Evolutionary conservation across 2,113 vertebrate species (phyloP), one percentile per base, ranked within the genome.

Genomic region (Condylura cristata): DNA sequence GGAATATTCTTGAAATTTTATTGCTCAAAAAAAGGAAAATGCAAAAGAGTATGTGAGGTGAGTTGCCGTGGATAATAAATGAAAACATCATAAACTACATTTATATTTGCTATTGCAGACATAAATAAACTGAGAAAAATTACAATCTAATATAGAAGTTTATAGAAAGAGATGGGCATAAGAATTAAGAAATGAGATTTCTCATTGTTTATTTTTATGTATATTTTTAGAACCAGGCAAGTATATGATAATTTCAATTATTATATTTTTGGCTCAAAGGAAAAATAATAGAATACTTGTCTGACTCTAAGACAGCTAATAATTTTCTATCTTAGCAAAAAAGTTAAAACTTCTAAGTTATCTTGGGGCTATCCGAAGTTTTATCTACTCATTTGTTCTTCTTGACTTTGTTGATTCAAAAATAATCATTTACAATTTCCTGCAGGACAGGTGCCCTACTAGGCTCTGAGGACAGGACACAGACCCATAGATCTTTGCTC

Each of bases 1-100:
- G 39, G 61, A 76, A 91, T 32, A 44, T 78, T 13, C 32, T 83
- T n/a, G 51, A 94, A 34, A 91, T 5, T 26, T 89, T 60, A 32
- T 9, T 91, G 60, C 94, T 80, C 71, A 65, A 53, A 68, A 56
- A 88, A 46, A 63, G 17, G 5, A 86, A 89, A 97, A 85, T 68
- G 22, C 60, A 86, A n/a, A 89, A 92, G 3, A 58, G 0, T 76
- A 24, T 71, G 0, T 81, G 75, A 93, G 87, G 18, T 24, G 81
- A 80, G 8, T 39, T 51, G 14, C 32, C 18, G 63, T 70, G 51
- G 16, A 51, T 84, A 24, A 60, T 72, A 26, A 86, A 92, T 46
- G 8, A 10, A 41, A 28, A 75, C 68, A 53, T 60, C 72, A 74
- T 9, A 88, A 51, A 5, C 37, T 65, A 2, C 41, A 46, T 48